phyloP scores from a whole-genome alignment of 2,888 invertebrate species.

The Melanchra persicariae region DNA sequence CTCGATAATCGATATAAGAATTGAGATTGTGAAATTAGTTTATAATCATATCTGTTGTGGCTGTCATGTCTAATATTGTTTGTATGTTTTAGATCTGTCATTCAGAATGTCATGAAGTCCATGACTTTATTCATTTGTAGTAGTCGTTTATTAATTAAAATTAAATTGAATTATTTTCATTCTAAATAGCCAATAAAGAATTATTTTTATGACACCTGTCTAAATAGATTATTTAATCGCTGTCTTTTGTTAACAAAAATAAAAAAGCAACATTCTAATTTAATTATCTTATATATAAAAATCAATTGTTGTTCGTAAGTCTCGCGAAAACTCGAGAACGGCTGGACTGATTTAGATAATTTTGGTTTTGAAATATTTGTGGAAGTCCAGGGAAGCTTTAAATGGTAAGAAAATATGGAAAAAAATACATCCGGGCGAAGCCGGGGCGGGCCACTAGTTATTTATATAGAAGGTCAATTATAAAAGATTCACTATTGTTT shows the following conservation, averaged over 20 bases:
- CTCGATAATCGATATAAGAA: constrained; percentile 48
- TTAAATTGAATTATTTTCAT: not conserved
- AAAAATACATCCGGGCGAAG: too few species aligned
- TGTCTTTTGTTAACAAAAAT: not conserved
- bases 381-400: too few species aligned
- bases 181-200: not conserved
- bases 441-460: too few species aligned
- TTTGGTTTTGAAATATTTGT: too few species aligned
- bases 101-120: constrained; percentile 3
- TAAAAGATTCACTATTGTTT: too few species aligned
- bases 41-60: constrained; percentile 16
- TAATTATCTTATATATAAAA: too few species aligned
- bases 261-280: not conserved
- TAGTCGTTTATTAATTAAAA: not conserved
- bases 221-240: not conserved
- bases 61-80: constrained; percentile 29
- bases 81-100: constrained; percentile 17
- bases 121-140: not conserved
- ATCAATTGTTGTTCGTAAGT: too few species aligned
- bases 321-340: too few species aligned
- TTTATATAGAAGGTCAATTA: too few species aligned
- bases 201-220: not conserved
- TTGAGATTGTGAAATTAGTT: constrained; percentile 54
- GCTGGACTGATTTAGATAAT: too few species aligned
- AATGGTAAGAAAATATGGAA: too few species aligned